Evolutionary conservation across 2,888 invertebrate genomes (phyloP).

Genomic region (Noctua fimbriata): DNA sequence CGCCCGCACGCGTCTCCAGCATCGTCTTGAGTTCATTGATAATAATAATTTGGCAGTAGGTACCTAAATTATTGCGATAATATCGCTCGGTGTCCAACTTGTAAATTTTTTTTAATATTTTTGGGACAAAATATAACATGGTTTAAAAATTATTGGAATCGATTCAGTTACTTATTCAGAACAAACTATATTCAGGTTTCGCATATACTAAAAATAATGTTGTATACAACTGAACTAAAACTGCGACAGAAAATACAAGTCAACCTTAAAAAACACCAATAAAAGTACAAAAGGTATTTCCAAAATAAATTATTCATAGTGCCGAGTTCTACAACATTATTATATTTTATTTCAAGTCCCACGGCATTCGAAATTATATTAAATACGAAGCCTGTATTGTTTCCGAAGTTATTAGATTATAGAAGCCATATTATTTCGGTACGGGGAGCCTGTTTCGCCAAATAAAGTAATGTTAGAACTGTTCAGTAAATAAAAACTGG

Average conservation of each 20-base stretch:
- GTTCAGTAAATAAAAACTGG: conserved; percentile 35
- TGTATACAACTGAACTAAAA: not conserved
- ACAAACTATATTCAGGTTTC: no score
- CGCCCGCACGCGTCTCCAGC: no score
- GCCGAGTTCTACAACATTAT: conserved; percentile 23
- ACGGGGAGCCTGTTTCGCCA: conserved; percentile 13
- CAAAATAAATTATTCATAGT: conserved; percentile 37
- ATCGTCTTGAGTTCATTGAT: no score
- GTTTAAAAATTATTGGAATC: no score
- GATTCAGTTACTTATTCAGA: no score
- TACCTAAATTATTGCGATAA: no score
- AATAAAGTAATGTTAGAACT: conserved; percentile 42
- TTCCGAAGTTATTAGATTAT: conserved; percentile 48
- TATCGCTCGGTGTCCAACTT: no score
- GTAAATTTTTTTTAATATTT: no score
- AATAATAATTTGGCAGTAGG: no score
- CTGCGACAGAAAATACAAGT: not conserved
- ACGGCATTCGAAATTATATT: conserved; percentile 50
- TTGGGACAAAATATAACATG: no score
- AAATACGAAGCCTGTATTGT: conserved; percentile 47
- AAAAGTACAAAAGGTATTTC: conserved; percentile 30
- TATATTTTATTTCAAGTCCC: conserved; percentile 47
- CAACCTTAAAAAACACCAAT: conserved; percentile 15
- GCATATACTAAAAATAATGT: no score
- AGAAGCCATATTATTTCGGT: conserved; percentile 34